Conservation (phyloP, 2,888 invertebrate genomes). For the Eupithecia centaureata region DNA sequence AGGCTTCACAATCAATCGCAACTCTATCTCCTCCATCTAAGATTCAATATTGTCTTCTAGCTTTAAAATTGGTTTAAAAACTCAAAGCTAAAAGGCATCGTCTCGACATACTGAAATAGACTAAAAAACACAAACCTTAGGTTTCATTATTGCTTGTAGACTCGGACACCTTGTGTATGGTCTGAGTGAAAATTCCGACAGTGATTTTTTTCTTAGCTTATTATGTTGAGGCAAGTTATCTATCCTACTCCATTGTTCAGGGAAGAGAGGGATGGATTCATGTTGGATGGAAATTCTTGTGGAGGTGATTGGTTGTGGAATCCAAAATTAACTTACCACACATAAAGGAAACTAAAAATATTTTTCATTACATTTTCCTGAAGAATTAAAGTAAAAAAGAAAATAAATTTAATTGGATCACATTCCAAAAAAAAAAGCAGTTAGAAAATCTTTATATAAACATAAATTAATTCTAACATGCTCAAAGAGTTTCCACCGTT, state of each 20-base stretch:
- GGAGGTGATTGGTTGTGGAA: not conserved
- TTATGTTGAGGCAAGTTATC: not conserved
- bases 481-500: too few species aligned
- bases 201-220: not conserved
- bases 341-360: too few species aligned
- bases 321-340: not conserved
- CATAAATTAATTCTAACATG: too few species aligned
- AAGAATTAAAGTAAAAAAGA: too few species aligned
- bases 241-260: not conserved
- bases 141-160: not conserved
- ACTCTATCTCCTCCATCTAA: slow-evolving; percentile 13
- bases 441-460: too few species aligned
- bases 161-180: not conserved
- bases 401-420: too few species aligned
- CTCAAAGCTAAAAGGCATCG: not conserved
- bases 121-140: not conserved
- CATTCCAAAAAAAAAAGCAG: too few species aligned
- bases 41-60: not conserved
- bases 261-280: not conserved
- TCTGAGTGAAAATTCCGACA: not conserved
- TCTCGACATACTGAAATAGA: not conserved
- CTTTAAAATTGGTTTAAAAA: slow-evolving; percentile 7
- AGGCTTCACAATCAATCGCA: slow-evolving; percentile 8
- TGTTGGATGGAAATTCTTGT: slow-evolving; percentile 7
- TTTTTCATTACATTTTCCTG: too few species aligned